Evolutionary conservation across 2,113 vertebrate genomes (phyloP).

Genomic region (Tyrannus savana): DNA sequence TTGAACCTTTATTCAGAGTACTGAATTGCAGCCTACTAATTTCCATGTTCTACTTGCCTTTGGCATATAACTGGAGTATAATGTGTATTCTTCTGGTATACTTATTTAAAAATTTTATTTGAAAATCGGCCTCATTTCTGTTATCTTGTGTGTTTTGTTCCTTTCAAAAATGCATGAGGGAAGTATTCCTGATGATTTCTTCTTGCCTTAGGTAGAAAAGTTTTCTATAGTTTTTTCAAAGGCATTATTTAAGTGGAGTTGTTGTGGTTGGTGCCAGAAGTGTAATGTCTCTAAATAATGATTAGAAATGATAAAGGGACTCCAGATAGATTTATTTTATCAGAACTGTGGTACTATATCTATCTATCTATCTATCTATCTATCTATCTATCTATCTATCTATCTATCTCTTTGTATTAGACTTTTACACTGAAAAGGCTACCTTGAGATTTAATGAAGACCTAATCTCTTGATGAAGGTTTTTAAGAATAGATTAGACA

Average conservation of each 20-base stretch:
- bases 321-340: neutral
- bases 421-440: constrained; percentile 12
- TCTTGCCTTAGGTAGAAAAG: neutral
- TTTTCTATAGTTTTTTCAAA: neutral
- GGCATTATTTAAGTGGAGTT: neutral
- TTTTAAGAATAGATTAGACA: constrained; percentile 23
- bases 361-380: too few relatives aligned
- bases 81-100: neutral
- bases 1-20: neutral
- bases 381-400: too few relatives aligned
- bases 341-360: neutral
- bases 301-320: neutral
- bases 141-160: neutral
- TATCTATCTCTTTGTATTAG: neutral
- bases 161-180: neutral
- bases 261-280: neutral
- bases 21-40: neutral
- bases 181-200: neutral
- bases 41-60: neutral
- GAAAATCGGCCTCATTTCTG: neutral
- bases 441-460: neutral
- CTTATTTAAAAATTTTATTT: neutral
- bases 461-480: neutral
- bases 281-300: neutral
- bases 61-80: neutral